Evolutionary conservation across 92 coral and sea anemone genomes (phyloP).

Genomic region (Umimayanthus kanabou): DNA sequence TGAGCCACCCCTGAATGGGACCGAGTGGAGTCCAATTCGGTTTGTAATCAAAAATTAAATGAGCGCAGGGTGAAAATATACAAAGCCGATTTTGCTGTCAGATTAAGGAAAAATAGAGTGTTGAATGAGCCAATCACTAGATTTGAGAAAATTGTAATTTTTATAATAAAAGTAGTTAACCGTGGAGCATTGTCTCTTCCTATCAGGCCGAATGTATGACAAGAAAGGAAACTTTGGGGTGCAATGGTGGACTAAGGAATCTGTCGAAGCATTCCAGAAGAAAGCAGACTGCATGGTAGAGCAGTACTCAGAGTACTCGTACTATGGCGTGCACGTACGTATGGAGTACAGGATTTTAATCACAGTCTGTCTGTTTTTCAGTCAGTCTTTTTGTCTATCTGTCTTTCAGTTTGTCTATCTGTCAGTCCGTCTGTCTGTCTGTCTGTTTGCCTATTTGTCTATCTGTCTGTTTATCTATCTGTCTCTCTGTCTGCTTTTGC

Average conservation of each 20-base stretch:
- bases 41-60: too few relatives aligned
- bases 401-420: too few relatives aligned
- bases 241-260: slow-evolving; percentile 81
- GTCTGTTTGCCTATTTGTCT: too few relatives aligned
- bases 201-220: slow-evolving; percentile 81
- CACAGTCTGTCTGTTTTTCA: background rate
- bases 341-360: background rate
- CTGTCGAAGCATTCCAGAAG: slow-evolving; percentile 64
- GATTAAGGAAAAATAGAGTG: too few relatives aligned
- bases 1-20: too few relatives aligned
- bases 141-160: background rate
- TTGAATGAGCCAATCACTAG: too few relatives aligned
- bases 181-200: background rate
- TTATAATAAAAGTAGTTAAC: background rate
- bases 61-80: too few relatives aligned
- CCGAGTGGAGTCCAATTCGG: too few relatives aligned
- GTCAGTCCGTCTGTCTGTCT: too few relatives aligned
- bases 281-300: slow-evolving; percentile 71
- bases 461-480: too few relatives aligned
- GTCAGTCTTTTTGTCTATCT: background rate
- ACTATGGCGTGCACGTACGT: slow-evolving; percentile 77
- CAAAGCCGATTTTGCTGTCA: too few relatives aligned
- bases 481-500: background rate
- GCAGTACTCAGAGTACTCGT: slow-evolving; percentile 69
- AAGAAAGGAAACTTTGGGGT: slow-evolving; percentile 81